Percentiles rank a stretch among this genome's conserved stretches.
phyloP scores from a whole-genome alignment of 2,888 invertebrate genomes.

The Archips xylosteana region DNA sequence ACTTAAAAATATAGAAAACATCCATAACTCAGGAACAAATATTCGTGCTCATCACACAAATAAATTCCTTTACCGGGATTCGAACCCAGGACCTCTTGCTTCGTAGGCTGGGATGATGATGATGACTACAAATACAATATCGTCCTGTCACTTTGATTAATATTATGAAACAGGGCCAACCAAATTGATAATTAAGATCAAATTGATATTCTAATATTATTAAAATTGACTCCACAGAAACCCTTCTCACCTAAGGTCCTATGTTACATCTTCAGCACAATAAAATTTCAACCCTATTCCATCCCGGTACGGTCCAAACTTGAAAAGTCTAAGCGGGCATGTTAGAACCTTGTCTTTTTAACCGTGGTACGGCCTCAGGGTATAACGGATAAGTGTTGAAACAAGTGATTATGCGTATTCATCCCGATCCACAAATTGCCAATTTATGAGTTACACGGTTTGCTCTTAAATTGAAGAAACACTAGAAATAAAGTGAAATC shows the following conservation, averaged over 20 bases:
- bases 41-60: too few species aligned
- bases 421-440: constrained; percentile 26
- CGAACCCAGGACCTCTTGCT: too few species aligned
- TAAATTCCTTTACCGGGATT: too few species aligned
- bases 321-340: background rate
- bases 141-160: background rate
- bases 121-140: background rate
- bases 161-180: background rate
- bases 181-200: background rate
- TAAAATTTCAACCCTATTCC: background rate
- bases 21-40: too few species aligned
- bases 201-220: constrained; percentile 11
- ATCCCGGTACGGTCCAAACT: background rate
- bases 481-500: background rate
- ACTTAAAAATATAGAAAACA: too few species aligned
- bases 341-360: background rate
- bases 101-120: too few species aligned
- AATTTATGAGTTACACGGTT: constrained; percentile 23
- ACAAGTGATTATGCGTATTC: constrained; percentile 15
- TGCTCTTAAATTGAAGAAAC: background rate
- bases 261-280: background rate
- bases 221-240: background rate
- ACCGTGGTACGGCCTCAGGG: background rate
- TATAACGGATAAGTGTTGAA: background rate
- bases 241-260: background rate